A percentile compares a stretch with the other conserved stretches of the same genome.
These are phyloP conservation scores for Hexactinellida sp. DNA, from an alignment of 37 sponge, comb jelly and placozoan species.

Conservation along the genomic window DNA sequence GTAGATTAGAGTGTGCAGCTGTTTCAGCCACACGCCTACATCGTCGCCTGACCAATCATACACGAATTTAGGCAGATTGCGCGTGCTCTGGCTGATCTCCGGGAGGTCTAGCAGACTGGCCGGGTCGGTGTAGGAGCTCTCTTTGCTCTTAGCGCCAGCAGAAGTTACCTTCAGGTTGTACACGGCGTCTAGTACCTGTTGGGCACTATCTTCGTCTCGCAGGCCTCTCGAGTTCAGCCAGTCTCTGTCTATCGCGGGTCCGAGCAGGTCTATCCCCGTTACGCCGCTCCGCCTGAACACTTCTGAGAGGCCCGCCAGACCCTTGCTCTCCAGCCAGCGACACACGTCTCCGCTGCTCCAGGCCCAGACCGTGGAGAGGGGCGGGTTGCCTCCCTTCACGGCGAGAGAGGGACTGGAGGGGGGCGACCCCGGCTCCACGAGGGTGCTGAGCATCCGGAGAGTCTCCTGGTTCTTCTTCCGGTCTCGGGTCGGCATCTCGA, in stretches of 20 bases:
- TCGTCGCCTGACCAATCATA: background rate
- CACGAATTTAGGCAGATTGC: slow-evolving; percentile 6
- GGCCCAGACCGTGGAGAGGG: background rate
- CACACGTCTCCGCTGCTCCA: background rate
- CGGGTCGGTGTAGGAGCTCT: background rate
- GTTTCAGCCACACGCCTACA: background rate
- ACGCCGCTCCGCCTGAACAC: background rate
- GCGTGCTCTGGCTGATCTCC: background rate
- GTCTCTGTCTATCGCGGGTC: background rate
- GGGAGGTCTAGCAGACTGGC: background rate
- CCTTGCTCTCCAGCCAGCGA: background rate
- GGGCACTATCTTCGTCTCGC: background rate
- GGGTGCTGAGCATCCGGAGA: background rate
- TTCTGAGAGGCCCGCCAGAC: background rate
- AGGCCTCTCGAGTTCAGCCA: background rate
- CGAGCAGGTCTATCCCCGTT: background rate
- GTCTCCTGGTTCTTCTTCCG: background rate
- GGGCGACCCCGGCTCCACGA: background rate
- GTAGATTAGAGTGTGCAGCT: background rate
- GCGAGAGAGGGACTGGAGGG: background rate
- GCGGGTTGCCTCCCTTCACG: background rate
- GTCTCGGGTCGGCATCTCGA: background rate
- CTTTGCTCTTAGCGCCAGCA: background rate
- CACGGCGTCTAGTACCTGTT: background rate
- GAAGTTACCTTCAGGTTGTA: background rate